Base-by-base conservation (phyloP, 2,888 invertebrate genomes). In the Lordiphosa andalusiaca region DNA sequence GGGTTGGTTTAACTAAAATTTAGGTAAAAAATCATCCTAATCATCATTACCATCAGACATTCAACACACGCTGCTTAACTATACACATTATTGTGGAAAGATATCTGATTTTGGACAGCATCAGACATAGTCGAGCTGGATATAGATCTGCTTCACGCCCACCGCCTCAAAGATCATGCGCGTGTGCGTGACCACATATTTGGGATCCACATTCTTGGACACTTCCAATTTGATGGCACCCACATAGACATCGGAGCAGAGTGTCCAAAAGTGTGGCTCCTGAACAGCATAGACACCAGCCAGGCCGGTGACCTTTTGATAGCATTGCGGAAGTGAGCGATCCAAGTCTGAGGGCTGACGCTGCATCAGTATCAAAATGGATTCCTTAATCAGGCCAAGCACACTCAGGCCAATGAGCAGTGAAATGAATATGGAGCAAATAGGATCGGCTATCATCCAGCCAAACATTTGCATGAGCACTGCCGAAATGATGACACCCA, bases 401-500 rank as follows among this genome's bases (percentile, higher is more conserved):
- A 95, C 98, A 92, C 98, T 98, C 35, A 95, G 90, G 19, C 94
- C 95, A 85, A 99, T 98, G 23, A 98, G 91, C 21, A 95, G 86
- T 7, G 98, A 95, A 75, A 99, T 99, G 77, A 98, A 97, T 93
- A 99, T 96, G 2, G 98, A 98, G 88, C 98, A 98, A 74, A 99
- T 96, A 0, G 98, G 98, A 90, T 99, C 98, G 5, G 98, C 98
- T 81, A 98, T 95, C 96, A 98, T 97, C 98, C 98, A 98, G 41
- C 98, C 98, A 90, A 98, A 99, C 90, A 93, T 93, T 86, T 95
- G 94, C 95, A 99, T 98, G 6, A 99, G 90, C 42, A 96, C 92
- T 0, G 98, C 96, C 0, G 98, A 98, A 76, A 99, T 93, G 30
- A 99, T 99, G 0, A 99, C 98, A 7, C 98, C 98, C 6, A 98